Base-by-base conservation (phyloP, 2,888 invertebrate species). In the Drosophila mettleri region DNA sequence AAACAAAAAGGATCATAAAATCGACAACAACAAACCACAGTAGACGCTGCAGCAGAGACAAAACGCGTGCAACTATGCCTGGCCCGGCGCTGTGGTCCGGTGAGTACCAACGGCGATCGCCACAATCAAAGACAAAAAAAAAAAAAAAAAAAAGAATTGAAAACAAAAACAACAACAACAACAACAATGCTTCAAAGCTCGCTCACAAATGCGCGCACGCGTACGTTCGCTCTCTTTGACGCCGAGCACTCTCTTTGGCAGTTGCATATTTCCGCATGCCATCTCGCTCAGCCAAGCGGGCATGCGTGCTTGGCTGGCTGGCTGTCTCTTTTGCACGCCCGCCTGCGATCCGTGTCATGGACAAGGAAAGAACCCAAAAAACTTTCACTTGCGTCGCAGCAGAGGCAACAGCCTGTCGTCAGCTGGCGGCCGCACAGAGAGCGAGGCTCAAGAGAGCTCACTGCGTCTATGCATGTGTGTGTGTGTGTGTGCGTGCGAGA, bases 31-130 rank as follows among this genome's bases (percentile, higher is more conserved):
- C 10, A 48, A 57, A 22, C 12, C 39, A 39, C 16, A 49, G 9
- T n/a, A 68, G 55, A 55, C 67, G 39, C 65, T 61, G 52, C 60
- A 70, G 53, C 66, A 69, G 69, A 78, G 66, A 73, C 53, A 71
- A 69, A 88, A 88, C 90, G 72, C 86, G 90, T 72, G 77, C 83
- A 91, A 91, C 89, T 88, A 92, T 92, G 92, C 92, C 92, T 90
- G 92, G 92, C 87, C 91, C 92, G 90, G 92, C 92, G 75, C 90
- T 92, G 90, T 92, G 92, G 92, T 92, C 92, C 86, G 92, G 92
- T 92, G 88, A 90, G 92, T 92, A 88, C 33, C 27, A 60, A 31
- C 55, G 48, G 27, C 58, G 61, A 73, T 74, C 61, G 39, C 62
- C 55, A 10, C 33, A 33, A 7, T n/a, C 27, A 48, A 12, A 45